These are phyloP conservation scores for Nothoprocta perdicaria DNA, from an alignment of 2,113 vertebrate species.

Conservation along the genomic window DNA sequence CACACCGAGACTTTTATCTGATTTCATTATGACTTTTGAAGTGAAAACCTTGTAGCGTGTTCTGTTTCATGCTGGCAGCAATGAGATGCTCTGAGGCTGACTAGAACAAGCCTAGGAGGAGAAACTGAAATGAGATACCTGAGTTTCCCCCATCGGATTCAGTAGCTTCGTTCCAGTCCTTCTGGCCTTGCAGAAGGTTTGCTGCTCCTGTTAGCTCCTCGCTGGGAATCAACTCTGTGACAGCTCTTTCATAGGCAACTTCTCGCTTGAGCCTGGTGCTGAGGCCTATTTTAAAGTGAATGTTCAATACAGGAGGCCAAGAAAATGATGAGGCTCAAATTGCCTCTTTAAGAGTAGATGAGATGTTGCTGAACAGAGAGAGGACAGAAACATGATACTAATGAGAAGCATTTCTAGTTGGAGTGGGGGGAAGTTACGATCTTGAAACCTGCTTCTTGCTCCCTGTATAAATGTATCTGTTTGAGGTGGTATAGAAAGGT, in stretches of 20 bases:
- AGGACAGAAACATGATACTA: background rate
- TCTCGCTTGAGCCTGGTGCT: background rate
- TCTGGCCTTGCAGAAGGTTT: rapidly evolving
- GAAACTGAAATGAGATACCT: too few relatives aligned
- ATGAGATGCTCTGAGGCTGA: background rate
- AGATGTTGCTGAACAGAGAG: background rate
- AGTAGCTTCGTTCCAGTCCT: background rate
- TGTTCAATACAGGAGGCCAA: background rate
- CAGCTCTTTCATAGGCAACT: rapidly evolving
- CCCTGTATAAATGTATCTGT: background rate
- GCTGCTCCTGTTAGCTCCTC: background rate
- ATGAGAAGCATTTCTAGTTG: background rate
- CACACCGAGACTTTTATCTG: rapidly evolving
- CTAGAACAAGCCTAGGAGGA: background rate
- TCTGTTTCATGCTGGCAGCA: background rate
- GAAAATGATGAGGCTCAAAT: background rate
- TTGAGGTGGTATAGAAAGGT: background rate
- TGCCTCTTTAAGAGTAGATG: background rate
- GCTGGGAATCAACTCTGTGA: rapidly evolving
- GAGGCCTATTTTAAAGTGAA: background rate
- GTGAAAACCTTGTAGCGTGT: background rate
- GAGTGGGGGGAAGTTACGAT: background rate
- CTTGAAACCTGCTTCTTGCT: background rate
- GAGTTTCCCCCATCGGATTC: background rate
- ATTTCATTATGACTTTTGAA: background rate